These are phyloP conservation scores for Trichoplusia ni DNA, from an alignment of 1,140 invertebrate species.

Conservation along the genomic window DNA sequence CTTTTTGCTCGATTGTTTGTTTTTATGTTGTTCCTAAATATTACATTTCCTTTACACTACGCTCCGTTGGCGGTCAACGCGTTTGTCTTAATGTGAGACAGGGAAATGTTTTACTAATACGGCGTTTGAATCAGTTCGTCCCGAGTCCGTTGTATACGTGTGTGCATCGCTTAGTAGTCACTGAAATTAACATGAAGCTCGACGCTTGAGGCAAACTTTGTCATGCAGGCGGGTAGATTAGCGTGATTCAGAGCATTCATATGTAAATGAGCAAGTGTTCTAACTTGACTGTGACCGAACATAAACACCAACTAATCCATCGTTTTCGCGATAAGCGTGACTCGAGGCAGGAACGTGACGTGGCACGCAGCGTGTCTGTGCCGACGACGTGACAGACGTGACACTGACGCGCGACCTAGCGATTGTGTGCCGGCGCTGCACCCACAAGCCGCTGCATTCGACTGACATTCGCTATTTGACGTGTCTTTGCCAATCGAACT, in stretches of 20 bases:
- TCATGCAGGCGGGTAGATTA: conserved; percentile 3
- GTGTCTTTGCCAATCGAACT: background rate
- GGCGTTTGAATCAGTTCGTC: background rate
- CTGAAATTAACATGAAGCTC: background rate
- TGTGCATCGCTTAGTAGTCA: background rate
- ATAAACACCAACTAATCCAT: conserved; percentile 1
- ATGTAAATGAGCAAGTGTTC: conserved; percentile 12
- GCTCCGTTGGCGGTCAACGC: background rate
- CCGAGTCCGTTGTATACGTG: background rate
- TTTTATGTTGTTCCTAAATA: conserved; percentile 25
- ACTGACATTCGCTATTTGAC: background rate
- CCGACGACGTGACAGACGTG: conserved; percentile 14
- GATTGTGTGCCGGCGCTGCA: background rate
- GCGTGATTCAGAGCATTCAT: background rate
- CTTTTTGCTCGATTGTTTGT: conserved; percentile 24
- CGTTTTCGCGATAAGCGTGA: conserved; percentile 15
- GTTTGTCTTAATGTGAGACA: background rate
- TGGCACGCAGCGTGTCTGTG: conserved; percentile 7
- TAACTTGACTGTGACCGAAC: background rate
- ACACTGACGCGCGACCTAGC: background rate
- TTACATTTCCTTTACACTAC: conserved; percentile 11
- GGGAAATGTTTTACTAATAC: background rate
- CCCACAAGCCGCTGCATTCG: conserved; percentile 1
- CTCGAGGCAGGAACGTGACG: background rate
- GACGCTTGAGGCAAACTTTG: conserved; percentile 10